Conservation (phyloP, 1,140 invertebrate species). For the Hermetia illucens region DNA sequence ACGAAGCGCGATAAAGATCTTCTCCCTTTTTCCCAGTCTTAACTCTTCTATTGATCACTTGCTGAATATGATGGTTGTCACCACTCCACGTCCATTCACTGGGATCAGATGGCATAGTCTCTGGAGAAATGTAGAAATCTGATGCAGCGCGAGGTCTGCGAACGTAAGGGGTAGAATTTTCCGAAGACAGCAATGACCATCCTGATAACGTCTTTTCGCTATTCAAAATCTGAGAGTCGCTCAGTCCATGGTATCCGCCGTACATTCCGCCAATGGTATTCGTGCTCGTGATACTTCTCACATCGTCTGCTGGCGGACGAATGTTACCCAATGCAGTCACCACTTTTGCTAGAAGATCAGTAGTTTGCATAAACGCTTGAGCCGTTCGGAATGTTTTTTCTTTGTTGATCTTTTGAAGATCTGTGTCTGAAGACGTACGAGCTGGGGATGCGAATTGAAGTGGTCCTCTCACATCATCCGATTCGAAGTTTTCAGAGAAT, state of each 20-base stretch:
- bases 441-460: constrained; percentile 5
- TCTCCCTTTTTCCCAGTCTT: constrained; percentile 5
- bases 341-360: constrained; percentile 53
- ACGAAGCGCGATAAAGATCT: constrained; percentile 6
- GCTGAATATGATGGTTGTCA: constrained; percentile 27
- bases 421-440: constrained; percentile 55
- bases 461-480: constrained; percentile 10
- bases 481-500: constrained; percentile 36
- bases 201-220: constrained; percentile 41
- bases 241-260: constrained; percentile 44
- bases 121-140: constrained; percentile 20
- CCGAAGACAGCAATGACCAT: constrained; percentile 37
- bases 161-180: constrained; percentile 28
- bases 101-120: constrained; percentile 11
- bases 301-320: constrained; percentile 34
- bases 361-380: constrained; percentile 49
- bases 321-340: constrained; percentile 57
- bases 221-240: constrained; percentile 50
- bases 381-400: constrained; percentile 50
- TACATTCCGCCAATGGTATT: constrained; percentile 10
- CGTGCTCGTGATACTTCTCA: constrained; percentile 9
- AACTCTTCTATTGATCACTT: constrained; percentile 23
- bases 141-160: constrained; percentile 37
- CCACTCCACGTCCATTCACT: constrained; percentile 31
- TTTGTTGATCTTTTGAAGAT: constrained; percentile 59